phyloP scores from a whole-genome alignment of 1,140 invertebrate species.

The Drosophila busckii region DNA sequence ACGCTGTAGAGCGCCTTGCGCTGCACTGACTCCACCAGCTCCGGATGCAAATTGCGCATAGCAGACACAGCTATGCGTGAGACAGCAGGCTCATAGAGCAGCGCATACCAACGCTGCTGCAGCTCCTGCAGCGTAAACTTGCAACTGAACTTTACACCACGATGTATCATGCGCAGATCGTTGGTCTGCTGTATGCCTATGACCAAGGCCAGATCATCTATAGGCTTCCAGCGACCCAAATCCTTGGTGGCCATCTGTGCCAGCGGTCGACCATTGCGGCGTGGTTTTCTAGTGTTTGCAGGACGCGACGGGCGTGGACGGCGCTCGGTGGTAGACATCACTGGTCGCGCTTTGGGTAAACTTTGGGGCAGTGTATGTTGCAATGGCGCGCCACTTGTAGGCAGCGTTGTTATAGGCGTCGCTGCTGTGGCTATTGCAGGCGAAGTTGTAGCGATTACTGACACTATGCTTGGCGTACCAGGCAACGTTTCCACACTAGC shows the following conservation, averaged over 20 bases:
- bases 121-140: constrained; percentile 96
- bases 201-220: constrained; percentile 96
- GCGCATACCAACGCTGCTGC: constrained; percentile 96
- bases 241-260: constrained; percentile 88
- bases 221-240: constrained; percentile 96
- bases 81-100: constrained; percentile 94
- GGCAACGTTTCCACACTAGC: constrained; percentile 56
- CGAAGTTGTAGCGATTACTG: constrained; percentile 17
- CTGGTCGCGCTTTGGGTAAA: constrained; percentile 24
- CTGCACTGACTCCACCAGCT: constrained; percentile 91
- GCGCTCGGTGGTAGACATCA: constrained; percentile 30
- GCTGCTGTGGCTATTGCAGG: constrained; percentile 18
- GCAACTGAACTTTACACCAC: constrained; percentile 97
- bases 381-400: constrained; percentile 2
- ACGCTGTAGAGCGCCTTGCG: constrained; percentile 93
- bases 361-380: constrained; percentile 15
- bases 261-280: constrained; percentile 82
- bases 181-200: constrained; percentile 95
- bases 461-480: constrained; percentile 21
- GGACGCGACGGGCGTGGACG: constrained; percentile 55
- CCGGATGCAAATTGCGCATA: constrained; percentile 95
- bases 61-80: constrained; percentile 93
- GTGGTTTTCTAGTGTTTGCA: constrained; percentile 78
- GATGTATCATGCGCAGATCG: constrained; percentile 91
- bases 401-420: constrained; percentile 22